Evolutionary conservation across 2,113 vertebrate genomes (phyloP), one percentile per base, ranked within the genome.

Genomic region (Poeciliopsis occidentalis): DNA sequence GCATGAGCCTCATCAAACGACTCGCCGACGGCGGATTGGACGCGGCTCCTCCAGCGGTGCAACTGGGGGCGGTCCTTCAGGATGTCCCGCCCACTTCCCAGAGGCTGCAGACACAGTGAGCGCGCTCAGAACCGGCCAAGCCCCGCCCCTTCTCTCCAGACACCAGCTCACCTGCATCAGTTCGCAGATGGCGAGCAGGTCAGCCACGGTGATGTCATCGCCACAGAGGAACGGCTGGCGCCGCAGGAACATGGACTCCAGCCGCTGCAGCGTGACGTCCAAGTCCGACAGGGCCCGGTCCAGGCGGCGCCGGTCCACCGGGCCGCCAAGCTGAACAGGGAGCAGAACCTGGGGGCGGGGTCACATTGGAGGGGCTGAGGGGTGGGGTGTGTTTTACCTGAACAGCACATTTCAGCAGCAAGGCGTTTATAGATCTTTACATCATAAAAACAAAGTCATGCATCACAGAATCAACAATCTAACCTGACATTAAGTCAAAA

Each of bases 111-210:
- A 76, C 60, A 79, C 60, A 47, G 15, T 1, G 57, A 73, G 63
- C 74, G 63, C 1, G 37, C 60, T 76, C 78, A 86, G 64, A 71
- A 66, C 2, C 68, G 13, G 1, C 5, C 11, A 3, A 24, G 4
- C 17, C 60, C 60, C 26, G 7, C 61, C 41, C 61, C 29, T 19
- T 6, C 7, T 4, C 27, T 8, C 1, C 3, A 4, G 13, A 1
- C 12, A 57, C 69, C 8, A 37, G 10, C 63, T 60, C 69, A 95
- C 95, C 95, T 95, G 94, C 93, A 82, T 95, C 74, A 95, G 80
- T 83, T 95, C 95, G 34, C 94, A 95, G 37, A 88, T 2, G 4
- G 94, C 93, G 8, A 95, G 88, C 73, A 95, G 84, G 81, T 95
- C 95, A 0, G 94, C 95, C 80, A 95, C 6, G 0, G 87, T 92